Conservation (phyloP, 2,797 vertebrate genomes). For the Acipenser transmontanus region DNA sequence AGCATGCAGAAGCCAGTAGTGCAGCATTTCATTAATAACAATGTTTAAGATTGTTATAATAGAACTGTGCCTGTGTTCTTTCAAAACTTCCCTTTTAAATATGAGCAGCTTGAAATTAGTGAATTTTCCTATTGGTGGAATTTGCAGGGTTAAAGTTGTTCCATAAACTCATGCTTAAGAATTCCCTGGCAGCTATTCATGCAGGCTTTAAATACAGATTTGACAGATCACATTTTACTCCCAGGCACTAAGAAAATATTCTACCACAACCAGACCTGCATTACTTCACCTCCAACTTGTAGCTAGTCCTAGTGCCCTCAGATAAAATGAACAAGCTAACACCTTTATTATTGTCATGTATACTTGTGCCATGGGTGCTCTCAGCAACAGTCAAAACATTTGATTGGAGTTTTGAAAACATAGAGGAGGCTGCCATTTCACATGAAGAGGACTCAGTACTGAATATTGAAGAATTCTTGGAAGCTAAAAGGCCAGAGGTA, state of each 20-base stretch:
- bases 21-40: too few species aligned
- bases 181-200: constrained; percentile 68
- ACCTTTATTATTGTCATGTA: constrained; percentile 49
- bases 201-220: constrained; percentile 85
- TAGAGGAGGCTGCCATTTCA: constrained; percentile 32
- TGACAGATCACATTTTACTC: constrained; percentile 65
- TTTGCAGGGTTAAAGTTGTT: constrained; percentile 77
- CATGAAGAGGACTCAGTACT: constrained; percentile 46
- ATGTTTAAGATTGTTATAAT: too few species aligned
- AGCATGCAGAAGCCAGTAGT: too few species aligned
- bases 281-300: constrained; percentile 34
- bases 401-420: constrained; percentile 31
- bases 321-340: constrained; percentile 63
- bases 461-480: constrained; percentile 39
- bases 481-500: constrained; percentile 61
- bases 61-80: too few species aligned
- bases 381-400: constrained; percentile 51
- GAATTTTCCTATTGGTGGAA: constrained; percentile 50
- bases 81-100: too few species aligned
- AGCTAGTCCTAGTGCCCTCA: constrained; percentile 35
- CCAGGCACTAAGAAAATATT: constrained; percentile 59
- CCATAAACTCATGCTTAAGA: constrained; percentile 61
- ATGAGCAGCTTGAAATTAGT: background rate
- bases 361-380: constrained; percentile 59
- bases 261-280: constrained; percentile 44